Evolutionary conservation across 2,797 vertebrate genomes (phyloP).

Genomic region (Intellagama lesueurii): DNA sequence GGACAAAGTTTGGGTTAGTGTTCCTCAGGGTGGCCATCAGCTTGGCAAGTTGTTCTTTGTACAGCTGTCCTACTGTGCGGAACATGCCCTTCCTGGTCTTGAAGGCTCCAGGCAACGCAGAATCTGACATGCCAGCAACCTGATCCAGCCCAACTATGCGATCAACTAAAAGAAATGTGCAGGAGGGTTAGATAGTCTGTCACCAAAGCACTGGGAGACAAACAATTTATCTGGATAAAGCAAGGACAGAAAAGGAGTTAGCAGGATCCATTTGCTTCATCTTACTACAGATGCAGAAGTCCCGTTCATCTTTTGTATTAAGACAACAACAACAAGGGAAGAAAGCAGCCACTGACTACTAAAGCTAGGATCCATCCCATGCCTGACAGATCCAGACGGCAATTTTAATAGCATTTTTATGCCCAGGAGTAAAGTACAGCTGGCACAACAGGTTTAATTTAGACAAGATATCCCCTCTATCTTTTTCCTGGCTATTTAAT

Average conservation of each 20-base stretch:
- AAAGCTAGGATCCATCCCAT: slow-evolving; percentile 43
- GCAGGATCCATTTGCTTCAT: slow-evolving; percentile 61
- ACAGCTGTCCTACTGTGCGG: slow-evolving; percentile 97
- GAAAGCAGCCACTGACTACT: slow-evolving; percentile 59
- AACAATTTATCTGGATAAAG: slow-evolving; percentile 55
- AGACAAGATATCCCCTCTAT: neutral
- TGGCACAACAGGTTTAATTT: slow-evolving; percentile 10
- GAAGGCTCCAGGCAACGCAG: slow-evolving; percentile 90
- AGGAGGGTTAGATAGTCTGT: slow-evolving; percentile 25
- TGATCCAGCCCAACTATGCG: slow-evolving; percentile 98
- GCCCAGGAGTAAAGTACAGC: slow-evolving; percentile 49
- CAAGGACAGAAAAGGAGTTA: slow-evolving; percentile 52
- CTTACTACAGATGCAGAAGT: slow-evolving; percentile 55
- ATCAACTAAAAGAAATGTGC: slow-evolving; percentile 85
- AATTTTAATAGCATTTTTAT: slow-evolving; percentile 52
- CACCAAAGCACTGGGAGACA: neutral
- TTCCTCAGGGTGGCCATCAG: slow-evolving; percentile 98
- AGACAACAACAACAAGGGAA: slow-evolving; percentile 46
- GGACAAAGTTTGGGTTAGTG: slow-evolving; percentile 98
- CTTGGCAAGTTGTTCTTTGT: slow-evolving; percentile 97
- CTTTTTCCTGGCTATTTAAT: neutral
- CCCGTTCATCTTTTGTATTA: slow-evolving; percentile 54
- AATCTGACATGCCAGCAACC: slow-evolving; percentile 94
- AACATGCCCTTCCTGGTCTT: slow-evolving; percentile 99
- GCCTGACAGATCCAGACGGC: slow-evolving; percentile 55